Conservation (phyloP, 2,888 invertebrate species). For the Parelbella ahira region DNA sequence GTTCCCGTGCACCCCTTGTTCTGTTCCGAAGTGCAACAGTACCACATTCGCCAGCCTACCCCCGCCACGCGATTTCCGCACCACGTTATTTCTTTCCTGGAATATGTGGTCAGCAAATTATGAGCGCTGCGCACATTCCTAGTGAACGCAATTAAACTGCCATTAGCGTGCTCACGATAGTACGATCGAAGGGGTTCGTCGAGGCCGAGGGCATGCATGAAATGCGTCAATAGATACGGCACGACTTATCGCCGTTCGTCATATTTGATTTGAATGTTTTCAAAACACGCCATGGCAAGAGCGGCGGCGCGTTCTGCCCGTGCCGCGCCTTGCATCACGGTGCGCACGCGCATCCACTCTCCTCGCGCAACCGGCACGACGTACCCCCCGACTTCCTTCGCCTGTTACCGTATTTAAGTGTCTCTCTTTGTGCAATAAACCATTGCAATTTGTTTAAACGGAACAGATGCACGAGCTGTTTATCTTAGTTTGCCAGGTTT, state of each 20-base stretch:
- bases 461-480: no score
- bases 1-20: conserved; percentile 22
- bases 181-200: conserved; percentile 21
- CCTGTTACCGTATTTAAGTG: no score
- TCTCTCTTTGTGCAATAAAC: no score
- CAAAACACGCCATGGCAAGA: conserved; percentile 21
- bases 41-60: conserved; percentile 38
- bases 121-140: conserved; percentile 42
- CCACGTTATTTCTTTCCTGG: conserved; percentile 52
- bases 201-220: conserved; percentile 4
- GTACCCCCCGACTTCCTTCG: conserved; percentile 24
- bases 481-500: no score
- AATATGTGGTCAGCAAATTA: conserved; percentile 43
- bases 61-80: conserved; percentile 37
- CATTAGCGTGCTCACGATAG: conserved; percentile 33
- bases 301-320: no score
- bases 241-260: conserved; percentile 12
- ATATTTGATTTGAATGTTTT: conserved; percentile 13
- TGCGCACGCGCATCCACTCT: conserved; percentile 33
- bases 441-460: no score
- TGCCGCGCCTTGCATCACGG: conserved; percentile 39
- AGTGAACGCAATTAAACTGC: conserved; percentile 36
- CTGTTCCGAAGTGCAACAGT: conserved; percentile 32
- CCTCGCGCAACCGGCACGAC: conserved; percentile 31
- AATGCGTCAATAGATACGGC: conserved; percentile 19